Evolutionary conservation across 2,888 invertebrate species (phyloP).

Genomic region (Latrodectus elegans): DNA sequence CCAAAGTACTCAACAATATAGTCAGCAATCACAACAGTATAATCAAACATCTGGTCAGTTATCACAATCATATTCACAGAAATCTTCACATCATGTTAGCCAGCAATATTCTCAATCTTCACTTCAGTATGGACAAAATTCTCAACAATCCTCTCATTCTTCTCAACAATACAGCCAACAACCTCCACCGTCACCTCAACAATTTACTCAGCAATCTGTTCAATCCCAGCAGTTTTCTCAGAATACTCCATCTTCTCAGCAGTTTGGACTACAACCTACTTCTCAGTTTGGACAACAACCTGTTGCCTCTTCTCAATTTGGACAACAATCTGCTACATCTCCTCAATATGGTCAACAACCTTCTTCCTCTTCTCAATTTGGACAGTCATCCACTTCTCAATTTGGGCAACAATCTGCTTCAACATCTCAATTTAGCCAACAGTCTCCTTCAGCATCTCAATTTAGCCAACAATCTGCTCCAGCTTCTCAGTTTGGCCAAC

Average conservation of each 20-base stretch:
- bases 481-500: conserved; percentile 27
- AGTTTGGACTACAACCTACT: conserved; percentile 26
- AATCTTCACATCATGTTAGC: not conserved
- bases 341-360: conserved; percentile 27
- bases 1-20: conserved; percentile 25
- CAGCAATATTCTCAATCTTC: conserved; percentile 32
- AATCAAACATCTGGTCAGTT: conserved; percentile 21
- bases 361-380: not conserved
- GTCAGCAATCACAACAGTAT: conserved; percentile 46
- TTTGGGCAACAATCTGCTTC: conserved; percentile 9
- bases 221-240: not conserved
- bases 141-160: conserved; percentile 31
- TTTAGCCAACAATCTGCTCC: conserved; percentile 14
- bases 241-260: conserved; percentile 20
- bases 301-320: conserved; percentile 22
- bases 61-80: conserved; percentile 23
- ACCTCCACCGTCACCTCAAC: conserved; percentile 6
- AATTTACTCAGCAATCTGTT: conserved; percentile 1
- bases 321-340: conserved; percentile 23
- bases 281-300: conserved; percentile 30
- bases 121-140: conserved; percentile 18
- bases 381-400: not conserved
- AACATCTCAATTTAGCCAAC: conserved; percentile 39
- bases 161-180: conserved; percentile 27
- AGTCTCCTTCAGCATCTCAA: conserved; percentile 4